Base-by-base conservation (phyloP, 2,888 invertebrate genomes). In the Nebria salina region DNA sequence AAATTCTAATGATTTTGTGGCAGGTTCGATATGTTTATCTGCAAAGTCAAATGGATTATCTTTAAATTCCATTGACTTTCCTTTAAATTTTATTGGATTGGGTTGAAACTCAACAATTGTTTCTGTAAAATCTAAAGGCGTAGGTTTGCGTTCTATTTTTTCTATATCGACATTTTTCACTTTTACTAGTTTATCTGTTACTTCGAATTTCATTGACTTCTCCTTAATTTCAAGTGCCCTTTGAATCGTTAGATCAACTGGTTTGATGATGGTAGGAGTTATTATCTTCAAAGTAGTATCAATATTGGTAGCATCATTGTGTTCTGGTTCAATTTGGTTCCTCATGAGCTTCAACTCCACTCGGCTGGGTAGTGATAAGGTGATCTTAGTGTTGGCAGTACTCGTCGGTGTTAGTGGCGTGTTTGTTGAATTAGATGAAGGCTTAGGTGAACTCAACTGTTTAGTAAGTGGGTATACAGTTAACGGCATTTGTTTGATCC, bases 401-500 rank as follows among this genome's bases (percentile, higher is more conserved):
- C 75, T 84, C 66, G 86, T 87, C 3, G 85, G n/a, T 65, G 65
- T 76, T 26, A 54, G 54, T 8, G 70, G 70, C 15, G 70, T 70
- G 25, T 25, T 70, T 20, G 70, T 25, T 26, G 84, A 83, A 65
- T 82, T 84, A 5, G 85, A 86, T 83, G 91, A 90, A 54, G 91
- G 89, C 84, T 90, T 92, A 2, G 92, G 92, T 41, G 92, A 92
- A 65, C 91, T 90, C 5, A 92, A 90, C 82, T 92, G 92, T 85
- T 92, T 90, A 77, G 92, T 92, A 81, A 93, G 86, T 1, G 92
- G 92, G 83, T 92, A 92, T 75, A 89, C 85, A 25, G 88, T 90
- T 76, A 91, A 85, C 13, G 90, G 88, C 79, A 93, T 91, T 86
- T 93, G 91, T 87, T 94, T 94, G 83, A 93, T 91, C 84, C 93